Evolutionary conservation across 2,113 vertebrate genomes (phyloP).

Genomic region (Peromyscus californicus): DNA sequence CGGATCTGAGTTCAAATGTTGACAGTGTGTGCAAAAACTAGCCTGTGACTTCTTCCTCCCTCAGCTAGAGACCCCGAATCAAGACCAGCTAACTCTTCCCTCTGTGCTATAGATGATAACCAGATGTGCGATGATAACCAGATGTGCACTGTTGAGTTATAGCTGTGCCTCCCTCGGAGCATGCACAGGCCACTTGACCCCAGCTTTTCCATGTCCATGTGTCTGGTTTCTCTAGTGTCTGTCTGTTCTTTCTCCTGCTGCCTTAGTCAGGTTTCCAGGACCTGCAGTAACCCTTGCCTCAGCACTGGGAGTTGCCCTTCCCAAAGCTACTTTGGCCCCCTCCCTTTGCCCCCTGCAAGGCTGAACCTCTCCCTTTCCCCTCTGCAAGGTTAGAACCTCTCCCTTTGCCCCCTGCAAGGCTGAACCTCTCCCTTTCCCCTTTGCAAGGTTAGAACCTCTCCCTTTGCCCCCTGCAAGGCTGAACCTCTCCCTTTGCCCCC

Average conservation of each 20-base stretch:
- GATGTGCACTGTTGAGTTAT: background rate
- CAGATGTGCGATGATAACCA: background rate
- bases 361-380: too few relatives aligned
- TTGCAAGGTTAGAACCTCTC: too few relatives aligned
- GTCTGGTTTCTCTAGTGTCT: background rate
- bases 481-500: too few relatives aligned
- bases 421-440: too few relatives aligned
- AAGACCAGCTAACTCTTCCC: background rate
- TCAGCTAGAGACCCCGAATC: background rate
- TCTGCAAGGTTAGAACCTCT: too few relatives aligned
- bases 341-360: too few relatives aligned
- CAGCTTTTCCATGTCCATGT: background rate
- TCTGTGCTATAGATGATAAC: background rate
- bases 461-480: too few relatives aligned
- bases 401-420: too few relatives aligned
- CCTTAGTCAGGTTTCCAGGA: background rate
- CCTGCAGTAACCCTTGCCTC: background rate
- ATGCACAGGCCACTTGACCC: background rate
- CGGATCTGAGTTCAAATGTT: background rate
- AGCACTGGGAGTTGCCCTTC: background rate
- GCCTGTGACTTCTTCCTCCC: background rate
- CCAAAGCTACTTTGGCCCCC: background rate
- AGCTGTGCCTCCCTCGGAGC: background rate
- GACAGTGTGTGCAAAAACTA: background rate
- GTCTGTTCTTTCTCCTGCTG: background rate